Base-by-base conservation (phyloP, 2,888 invertebrate species). In the Melanotus villosus region DNA sequence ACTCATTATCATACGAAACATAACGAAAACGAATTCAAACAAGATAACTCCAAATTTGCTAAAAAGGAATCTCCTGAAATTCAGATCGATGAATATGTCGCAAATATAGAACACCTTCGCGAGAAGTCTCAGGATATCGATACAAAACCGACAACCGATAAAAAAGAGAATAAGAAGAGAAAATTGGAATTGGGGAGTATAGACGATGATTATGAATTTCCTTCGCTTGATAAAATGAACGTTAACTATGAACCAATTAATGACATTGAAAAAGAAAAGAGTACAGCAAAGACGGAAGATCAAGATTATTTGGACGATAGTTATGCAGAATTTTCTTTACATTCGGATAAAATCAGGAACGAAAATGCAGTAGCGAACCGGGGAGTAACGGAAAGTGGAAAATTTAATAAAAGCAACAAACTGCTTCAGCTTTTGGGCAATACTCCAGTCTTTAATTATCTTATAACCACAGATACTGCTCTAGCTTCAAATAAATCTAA, bases 1-100 rank as follows among this genome's bases (percentile, higher is more conserved):
- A 65, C 58, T 18, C 10, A 6, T 10, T 65, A 30, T n/a, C 65
- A 57, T 12, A 26, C 14, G n/a, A 65, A 65, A 50, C 50, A 50
- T 21, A 38, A 65, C 14, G 38, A 58, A 36, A 65, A 57, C 18
- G 65, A 65, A 3, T 65, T 65, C 58, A 50, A 47, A n/a, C 1
- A 23, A 19, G 30, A 26, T 30, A n/a, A 36, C 18, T n/a, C 5
- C n/a, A 16, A n/a, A 19, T 16, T 6, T 5, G 36, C n/a, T 5
- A 21, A 6, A n/a, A 43, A 65, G 34, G 47, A 21, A 3, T 1
- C 5, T 12, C 23, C 65, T 0, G 56, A 30, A 26, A 4, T 56
- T 16, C 56, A 64, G 9, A 56, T 45, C 1, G 21, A 45, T 12
- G 43, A 32, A 34, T 1, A 12, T 1, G 12, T n/a, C 2, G 1